These are phyloP conservation scores for Nothobranchius kuhntae DNA, from an alignment of 2,113 vertebrate genomes.

Conservation along the genomic window DNA sequence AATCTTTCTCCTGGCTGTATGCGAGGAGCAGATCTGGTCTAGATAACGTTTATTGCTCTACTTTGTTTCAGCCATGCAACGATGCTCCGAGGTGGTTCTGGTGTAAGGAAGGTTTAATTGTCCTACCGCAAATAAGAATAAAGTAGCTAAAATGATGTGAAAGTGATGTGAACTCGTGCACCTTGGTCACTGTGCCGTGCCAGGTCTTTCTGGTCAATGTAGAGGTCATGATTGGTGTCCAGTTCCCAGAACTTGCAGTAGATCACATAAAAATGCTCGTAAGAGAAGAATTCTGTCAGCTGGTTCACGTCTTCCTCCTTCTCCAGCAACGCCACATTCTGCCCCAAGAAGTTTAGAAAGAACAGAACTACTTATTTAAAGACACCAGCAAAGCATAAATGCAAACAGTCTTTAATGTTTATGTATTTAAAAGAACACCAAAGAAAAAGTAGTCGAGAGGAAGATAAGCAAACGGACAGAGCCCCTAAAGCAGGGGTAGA, in stretches of 20 bases:
- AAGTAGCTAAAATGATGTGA: neutral
- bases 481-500: too few relatives aligned
- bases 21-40: slow-evolving; percentile 4
- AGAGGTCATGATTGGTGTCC: slow-evolving; percentile 94
- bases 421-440: too few relatives aligned
- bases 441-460: too few relatives aligned
- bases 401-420: too few relatives aligned
- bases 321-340: slow-evolving; percentile 91
- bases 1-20: slow-evolving; percentile 15
- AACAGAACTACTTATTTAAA: neutral
- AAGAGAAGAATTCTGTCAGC: slow-evolving; percentile 94
- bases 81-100: neutral
- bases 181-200: slow-evolving; percentile 91
- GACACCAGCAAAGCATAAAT: slow-evolving; percentile 22
- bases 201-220: slow-evolving; percentile 90
- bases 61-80: slow-evolving; percentile 3
- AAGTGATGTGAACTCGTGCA: slow-evolving; percentile 51
- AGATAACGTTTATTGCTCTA: slow-evolving; percentile 14
- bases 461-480: too few relatives aligned
- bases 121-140: neutral
- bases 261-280: slow-evolving; percentile 97
- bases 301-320: slow-evolving; percentile 94
- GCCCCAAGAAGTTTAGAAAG: neutral
- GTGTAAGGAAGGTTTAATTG: neutral
- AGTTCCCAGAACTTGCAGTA: slow-evolving; percentile 99